phyloP scores from a whole-genome alignment of 2,113 vertebrate species.

The Lasiurus borealis region DNA sequence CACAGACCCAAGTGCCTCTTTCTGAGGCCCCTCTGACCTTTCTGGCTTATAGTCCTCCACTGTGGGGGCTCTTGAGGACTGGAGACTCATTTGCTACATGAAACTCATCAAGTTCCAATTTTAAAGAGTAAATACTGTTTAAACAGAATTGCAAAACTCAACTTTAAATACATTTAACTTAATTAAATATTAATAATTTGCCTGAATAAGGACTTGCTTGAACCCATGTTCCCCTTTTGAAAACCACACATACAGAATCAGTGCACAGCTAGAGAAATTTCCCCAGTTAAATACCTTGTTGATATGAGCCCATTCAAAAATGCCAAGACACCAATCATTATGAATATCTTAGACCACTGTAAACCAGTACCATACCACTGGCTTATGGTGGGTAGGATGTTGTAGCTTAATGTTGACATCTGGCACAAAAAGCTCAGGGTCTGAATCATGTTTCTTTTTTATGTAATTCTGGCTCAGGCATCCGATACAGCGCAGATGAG shows the following conservation, averaged over 20 bases:
- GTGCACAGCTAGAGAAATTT: neutral
- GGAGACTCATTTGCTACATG: neutral
- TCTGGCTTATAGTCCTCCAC: neutral
- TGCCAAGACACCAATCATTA: neutral
- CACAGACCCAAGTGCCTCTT: neutral
- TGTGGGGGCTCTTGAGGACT: neutral
- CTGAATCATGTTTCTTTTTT: conserved; percentile 69
- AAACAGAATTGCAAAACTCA: neutral
- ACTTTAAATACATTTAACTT: conserved; percentile 50
- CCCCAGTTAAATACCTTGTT: neutral
- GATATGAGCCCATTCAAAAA: neutral
- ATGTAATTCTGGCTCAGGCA: conserved; percentile 71
- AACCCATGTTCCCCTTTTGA: neutral
- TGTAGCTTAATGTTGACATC: neutral
- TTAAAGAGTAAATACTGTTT: conserved; percentile 40
- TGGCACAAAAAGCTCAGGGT: neutral
- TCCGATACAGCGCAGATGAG: conserved; percentile 86
- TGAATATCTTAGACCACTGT: neutral
- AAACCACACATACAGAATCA: conserved; percentile 32
- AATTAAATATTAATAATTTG: neutral
- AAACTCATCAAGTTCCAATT: neutral
- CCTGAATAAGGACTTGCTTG: neutral
- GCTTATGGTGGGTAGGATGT: neutral
- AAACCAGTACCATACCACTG: neutral
- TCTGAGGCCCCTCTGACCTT: neutral